Evolutionary conservation across 2,888 invertebrate species (phyloP).

Genomic region (Steinernema scapterisci): DNA sequence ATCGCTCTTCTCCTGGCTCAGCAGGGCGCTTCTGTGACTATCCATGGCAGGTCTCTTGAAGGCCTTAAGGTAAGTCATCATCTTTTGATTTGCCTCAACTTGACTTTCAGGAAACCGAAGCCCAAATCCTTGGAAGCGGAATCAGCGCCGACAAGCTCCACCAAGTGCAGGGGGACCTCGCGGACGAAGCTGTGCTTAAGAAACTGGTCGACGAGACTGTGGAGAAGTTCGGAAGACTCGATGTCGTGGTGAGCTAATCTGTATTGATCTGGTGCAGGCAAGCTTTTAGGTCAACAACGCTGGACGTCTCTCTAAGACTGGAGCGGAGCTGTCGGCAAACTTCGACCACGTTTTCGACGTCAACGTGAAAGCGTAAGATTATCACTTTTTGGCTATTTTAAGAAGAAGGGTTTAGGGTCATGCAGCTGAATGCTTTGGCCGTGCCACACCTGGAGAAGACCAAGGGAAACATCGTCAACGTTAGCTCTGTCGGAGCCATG

Average conservation of each 20-base stretch:
- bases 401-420: not conserved
- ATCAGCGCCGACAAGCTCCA: not conserved
- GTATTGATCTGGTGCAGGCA: too few species aligned
- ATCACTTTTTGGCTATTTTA: not conserved
- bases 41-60: not conserved
- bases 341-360: not conserved
- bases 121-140: too few species aligned
- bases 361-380: not conserved
- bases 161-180: slow-evolving; percentile 8
- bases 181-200: not conserved
- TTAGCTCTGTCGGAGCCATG: not conserved
- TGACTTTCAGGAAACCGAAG: too few species aligned
- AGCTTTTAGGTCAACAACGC: slow-evolving; percentile 35
- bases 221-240: not conserved
- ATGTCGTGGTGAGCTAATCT: not conserved
- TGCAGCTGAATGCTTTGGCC: slow-evolving; percentile 10
- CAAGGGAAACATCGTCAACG: not conserved
- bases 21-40: not conserved
- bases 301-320: slow-evolving; percentile 26
- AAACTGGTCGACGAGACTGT: slow-evolving; percentile 22
- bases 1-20: too few species aligned
- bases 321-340: not conserved
- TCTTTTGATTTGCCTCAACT: too few species aligned
- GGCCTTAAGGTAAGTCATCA: not conserved
- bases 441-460: not conserved